These are phyloP conservation scores for Labeo catla DNA, from an alignment of 2,113 vertebrate species.

Conservation along the genomic window DNA sequence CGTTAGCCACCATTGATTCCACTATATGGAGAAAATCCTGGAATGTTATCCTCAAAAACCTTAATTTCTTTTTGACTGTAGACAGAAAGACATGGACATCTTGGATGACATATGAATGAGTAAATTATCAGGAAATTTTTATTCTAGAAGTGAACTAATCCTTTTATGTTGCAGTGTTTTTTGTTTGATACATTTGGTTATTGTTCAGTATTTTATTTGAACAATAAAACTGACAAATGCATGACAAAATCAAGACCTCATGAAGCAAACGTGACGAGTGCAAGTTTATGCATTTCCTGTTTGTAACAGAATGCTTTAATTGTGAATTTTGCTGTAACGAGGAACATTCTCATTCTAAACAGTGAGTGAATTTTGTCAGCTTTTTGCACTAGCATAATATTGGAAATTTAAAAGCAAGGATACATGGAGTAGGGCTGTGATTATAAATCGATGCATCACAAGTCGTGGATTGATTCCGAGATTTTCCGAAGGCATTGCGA, in stretches of 20 bases:
- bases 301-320: neutral
- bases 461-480: too few relatives aligned
- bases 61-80: too few relatives aligned
- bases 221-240: slow-evolving; percentile 3
- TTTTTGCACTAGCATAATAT: neutral
- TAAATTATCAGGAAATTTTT: too few relatives aligned
- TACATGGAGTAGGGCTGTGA: neutral
- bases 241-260: slow-evolving; percentile 20
- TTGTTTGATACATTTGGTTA: neutral
- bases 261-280: neutral
- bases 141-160: too few relatives aligned
- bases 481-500: too few relatives aligned
- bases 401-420: neutral
- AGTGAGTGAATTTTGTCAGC: neutral
- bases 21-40: too few relatives aligned
- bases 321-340: neutral
- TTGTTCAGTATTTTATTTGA: neutral
- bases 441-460: too few relatives aligned
- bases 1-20: too few relatives aligned
- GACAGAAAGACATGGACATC: too few relatives aligned
- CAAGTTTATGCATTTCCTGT: neutral
- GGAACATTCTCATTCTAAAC: neutral
- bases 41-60: too few relatives aligned
- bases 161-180: neutral
- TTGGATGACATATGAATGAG: too few relatives aligned